Evolutionary conservation across 2,888 invertebrate genomes (phyloP), one percentile per base, ranked within the genome.

Genomic region (Thymelicus lineola): DNA sequence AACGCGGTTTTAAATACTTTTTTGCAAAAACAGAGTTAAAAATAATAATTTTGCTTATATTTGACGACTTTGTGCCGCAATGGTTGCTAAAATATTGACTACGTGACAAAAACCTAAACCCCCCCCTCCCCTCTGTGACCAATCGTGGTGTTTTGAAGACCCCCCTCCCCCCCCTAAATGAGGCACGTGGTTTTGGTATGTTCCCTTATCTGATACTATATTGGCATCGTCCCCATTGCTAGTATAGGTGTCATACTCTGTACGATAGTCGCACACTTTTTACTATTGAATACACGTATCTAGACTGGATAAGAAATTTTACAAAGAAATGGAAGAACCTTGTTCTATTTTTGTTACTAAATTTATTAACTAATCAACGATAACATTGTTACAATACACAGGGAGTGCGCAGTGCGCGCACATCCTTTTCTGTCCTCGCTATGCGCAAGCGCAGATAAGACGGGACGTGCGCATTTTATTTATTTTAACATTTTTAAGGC

Each of bases 401-500:
- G 28, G 45, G 20, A 15, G n/a, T n/a, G 48, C 58, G 38, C 63
- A 58, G 69, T 87, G 80, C 76, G 77, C 87, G 86, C 73, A 74
- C 77, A 77, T 77, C 88, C 82, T 87, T 84, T 76, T 71, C 80
- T 84, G 88, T 90, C 86, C 88, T 88, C 88, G 86, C 85, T 83
- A 79, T 84, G 86, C 84, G 82, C 83, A 78, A 77, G 82, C 80
- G 79, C 82, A 75, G 92, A 93, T 93, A 93, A 93, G 90, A 82
- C 81, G 78, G 81, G 88, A 91, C 89, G 91, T 88, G 91, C 87
- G 90, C 92, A 91, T 91, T 93, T 93, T 93, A 92, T 93, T 93
- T 93, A 93, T 93, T 93, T 93, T 91, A 91, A 88, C 89, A 90
- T 91, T 86, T 93, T 93, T 90, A 90, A 90, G 85, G 85, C 86